Percentiles rank a stretch among this genome's conserved stretches.
These are phyloP conservation scores for Plectrocnemia conspersa DNA, from an alignment of 1,140 invertebrate genomes.

Conservation along the genomic window DNA sequence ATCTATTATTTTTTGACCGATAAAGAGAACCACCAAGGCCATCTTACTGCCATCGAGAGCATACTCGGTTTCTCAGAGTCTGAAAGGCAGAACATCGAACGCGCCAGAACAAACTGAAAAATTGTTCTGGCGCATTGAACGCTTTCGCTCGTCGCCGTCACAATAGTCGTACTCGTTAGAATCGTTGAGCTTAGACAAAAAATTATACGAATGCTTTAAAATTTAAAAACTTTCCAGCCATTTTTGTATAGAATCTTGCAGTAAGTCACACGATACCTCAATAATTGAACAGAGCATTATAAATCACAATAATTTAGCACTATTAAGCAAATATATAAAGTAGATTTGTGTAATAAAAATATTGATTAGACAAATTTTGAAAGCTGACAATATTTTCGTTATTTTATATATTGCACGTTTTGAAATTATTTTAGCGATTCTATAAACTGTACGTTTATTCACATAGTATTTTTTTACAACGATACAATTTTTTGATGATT, in stretches of 20 bases:
- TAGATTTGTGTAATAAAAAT: too few relatives aligned
- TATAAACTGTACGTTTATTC: too few relatives aligned
- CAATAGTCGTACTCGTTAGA: background rate
- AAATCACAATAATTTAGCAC: background rate
- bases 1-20: constrained; percentile 86
- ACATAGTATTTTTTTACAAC: too few relatives aligned
- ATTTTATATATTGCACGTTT: too few relatives aligned
- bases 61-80: constrained; percentile 73
- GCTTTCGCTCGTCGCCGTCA: background rate
- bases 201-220: background rate
- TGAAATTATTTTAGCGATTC: too few relatives aligned
- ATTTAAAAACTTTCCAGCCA: background rate
- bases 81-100: constrained; percentile 71
- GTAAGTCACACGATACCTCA: background rate
- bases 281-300: too few relatives aligned
- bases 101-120: constrained; percentile 45
- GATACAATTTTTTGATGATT: too few relatives aligned
- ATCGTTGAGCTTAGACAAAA: background rate
- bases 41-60: constrained; percentile 80
- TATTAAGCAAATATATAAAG: too few relatives aligned
- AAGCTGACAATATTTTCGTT: too few relatives aligned
- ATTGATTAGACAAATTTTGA: too few relatives aligned
- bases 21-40: constrained; percentile 76
- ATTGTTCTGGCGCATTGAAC: constrained; percentile 10
- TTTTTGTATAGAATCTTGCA: constrained; percentile 4